Evolutionary conservation across 1,140 invertebrate species (phyloP).

Genomic region (Aleiodes sp.): DNA sequence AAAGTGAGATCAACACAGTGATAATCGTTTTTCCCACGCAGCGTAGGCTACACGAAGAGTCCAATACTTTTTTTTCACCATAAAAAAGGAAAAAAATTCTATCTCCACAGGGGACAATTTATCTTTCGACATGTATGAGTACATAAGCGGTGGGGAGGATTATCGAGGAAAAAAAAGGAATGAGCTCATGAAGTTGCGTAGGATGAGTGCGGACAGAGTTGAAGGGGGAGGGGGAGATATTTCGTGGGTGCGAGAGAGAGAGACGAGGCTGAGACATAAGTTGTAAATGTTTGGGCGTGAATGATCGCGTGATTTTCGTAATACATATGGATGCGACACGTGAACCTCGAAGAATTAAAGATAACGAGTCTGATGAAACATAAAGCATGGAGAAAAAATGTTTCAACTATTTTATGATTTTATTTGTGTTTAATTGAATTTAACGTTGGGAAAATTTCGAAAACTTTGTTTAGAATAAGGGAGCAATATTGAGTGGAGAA

Average conservation of each 20-base stretch:
- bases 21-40: constrained; percentile 3
- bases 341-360: not conserved
- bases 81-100: not conserved
- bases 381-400: not conserved
- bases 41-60: not conserved
- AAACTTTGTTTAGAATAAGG: too few relatives aligned
- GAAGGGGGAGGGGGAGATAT: not conserved
- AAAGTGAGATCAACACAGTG: not conserved
- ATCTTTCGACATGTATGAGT: not conserved
- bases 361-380: not conserved
- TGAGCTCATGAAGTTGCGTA: not conserved
- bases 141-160: constrained; percentile 2
- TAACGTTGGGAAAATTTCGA: too few relatives aligned
- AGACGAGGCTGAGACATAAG: not conserved
- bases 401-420: not conserved
- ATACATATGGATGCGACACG: constrained; percentile 11
- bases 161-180: not conserved
- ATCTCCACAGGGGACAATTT: constrained; percentile 10
- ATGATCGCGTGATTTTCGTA: constrained; percentile 18
- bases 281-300: constrained; percentile 21
- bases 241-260: not conserved
- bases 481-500: too few relatives aligned
- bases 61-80: not conserved
- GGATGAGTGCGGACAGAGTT: not conserved
- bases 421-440: not conserved